These are phyloP conservation scores for Caenorhabditis sp. DNA, from an alignment of 2,888 invertebrate genomes.

Conservation along the genomic window DNA sequence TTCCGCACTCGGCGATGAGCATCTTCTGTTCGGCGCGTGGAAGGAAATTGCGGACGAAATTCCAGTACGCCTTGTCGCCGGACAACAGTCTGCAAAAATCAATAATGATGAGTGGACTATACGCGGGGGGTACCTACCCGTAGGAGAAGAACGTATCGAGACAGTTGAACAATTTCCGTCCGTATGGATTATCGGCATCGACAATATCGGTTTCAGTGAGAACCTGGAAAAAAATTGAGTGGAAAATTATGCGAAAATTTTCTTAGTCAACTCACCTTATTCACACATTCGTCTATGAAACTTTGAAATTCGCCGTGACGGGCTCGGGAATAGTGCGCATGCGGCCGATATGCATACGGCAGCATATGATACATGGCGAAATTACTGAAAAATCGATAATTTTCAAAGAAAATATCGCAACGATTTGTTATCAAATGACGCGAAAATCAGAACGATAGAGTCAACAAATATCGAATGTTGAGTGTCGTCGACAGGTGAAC, in stretches of 20 bases:
- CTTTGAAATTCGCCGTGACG: slow-evolving; percentile 69
- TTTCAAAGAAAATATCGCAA: neutral
- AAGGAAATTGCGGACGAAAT: slow-evolving; percentile 75
- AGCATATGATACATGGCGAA: slow-evolving; percentile 66
- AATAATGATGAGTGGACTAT: neutral
- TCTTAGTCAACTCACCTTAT: slow-evolving; percentile 52
- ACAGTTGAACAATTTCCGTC: slow-evolving; percentile 69
- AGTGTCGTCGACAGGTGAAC: slow-evolving; percentile 14
- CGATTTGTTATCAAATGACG: slow-evolving; percentile 4
- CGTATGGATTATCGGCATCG: slow-evolving; percentile 61
- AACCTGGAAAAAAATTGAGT: slow-evolving; percentile 39
- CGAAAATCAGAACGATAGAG: slow-evolving; percentile 5
- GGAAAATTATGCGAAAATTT: neutral
- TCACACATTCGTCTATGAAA: slow-evolving; percentile 36
- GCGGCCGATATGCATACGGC: slow-evolving; percentile 60
- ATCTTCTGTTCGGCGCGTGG: slow-evolving; percentile 74
- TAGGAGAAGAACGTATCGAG: slow-evolving; percentile 76
- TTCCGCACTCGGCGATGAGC: slow-evolving; percentile 71
- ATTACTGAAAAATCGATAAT: slow-evolving; percentile 42
- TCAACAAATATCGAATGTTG: slow-evolving; percentile 1
- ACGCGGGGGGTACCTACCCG: slow-evolving; percentile 64
- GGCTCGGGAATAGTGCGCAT: slow-evolving; percentile 42
- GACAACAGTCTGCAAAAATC: slow-evolving; percentile 71
- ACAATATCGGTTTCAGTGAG: slow-evolving; percentile 68
- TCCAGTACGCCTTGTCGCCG: slow-evolving; percentile 76